phyloP scores from a whole-genome alignment of 2,797 vertebrate genomes.

The Lindbergichthys nudifrons region DNA sequence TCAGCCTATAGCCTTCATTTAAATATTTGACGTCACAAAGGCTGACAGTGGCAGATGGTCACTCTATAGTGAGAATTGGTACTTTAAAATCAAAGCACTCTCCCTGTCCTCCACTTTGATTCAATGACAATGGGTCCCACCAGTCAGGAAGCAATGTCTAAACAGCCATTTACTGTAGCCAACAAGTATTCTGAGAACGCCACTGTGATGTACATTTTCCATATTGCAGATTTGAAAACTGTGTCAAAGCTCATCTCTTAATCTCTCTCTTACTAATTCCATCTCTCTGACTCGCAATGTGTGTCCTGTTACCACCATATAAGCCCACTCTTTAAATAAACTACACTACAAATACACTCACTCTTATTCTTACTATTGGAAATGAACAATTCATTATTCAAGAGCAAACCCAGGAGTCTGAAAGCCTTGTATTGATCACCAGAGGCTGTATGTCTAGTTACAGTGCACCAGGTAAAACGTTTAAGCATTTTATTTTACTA shows the following conservation, averaged over 20 bases:
- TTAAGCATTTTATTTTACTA: background rate
- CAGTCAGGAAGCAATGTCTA: constrained; percentile 3
- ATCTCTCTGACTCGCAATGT: background rate
- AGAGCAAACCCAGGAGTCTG: background rate
- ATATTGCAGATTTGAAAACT: background rate
- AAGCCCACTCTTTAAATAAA: background rate
- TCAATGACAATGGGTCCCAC: constrained; percentile 1
- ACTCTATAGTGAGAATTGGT: background rate
- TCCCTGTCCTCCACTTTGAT: constrained; percentile 11
- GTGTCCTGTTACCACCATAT: background rate
- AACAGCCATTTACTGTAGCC: constrained; percentile 1
- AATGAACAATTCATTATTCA: background rate
- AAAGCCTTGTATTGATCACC: background rate
- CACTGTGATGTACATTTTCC: background rate
- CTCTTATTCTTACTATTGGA: background rate
- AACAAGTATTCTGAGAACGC: background rate
- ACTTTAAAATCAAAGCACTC: constrained; percentile 28
- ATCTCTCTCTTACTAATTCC: background rate
- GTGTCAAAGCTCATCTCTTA: background rate
- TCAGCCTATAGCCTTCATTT: background rate
- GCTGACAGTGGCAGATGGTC: background rate
- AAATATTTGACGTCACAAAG: background rate
- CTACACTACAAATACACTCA: background rate
- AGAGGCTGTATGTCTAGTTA: background rate
- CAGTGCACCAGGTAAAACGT: too few relatives aligned